Evolutionary conservation across 92 coral and sea anemone genomes (phyloP).

Genomic region (Virgularia gustaviana): DNA sequence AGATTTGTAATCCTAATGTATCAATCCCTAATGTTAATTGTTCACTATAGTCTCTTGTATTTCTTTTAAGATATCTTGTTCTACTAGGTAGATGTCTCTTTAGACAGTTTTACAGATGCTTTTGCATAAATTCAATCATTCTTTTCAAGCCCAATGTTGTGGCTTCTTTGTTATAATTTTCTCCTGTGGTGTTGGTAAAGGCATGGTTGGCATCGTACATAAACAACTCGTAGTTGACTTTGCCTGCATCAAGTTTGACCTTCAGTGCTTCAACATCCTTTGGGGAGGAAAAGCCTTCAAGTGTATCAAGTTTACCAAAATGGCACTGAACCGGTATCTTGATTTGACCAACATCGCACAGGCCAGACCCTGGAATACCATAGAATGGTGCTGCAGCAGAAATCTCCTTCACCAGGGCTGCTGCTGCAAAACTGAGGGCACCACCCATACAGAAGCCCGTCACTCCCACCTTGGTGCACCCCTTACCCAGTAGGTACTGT

Average conservation of each 20-base stretch:
- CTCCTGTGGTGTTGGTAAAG: constrained; percentile 69
- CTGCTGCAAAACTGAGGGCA: constrained; percentile 79
- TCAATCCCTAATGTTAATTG: too few relatives aligned
- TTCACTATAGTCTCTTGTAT: too few relatives aligned
- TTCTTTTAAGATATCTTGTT: too few relatives aligned
- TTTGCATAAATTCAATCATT: constrained; percentile 81
- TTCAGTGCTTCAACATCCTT: constrained; percentile 55
- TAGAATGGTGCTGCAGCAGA: constrained; percentile 97
- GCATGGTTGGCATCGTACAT: constrained; percentile 80
- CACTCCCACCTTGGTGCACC: constrained; percentile 84
- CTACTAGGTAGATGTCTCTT: too few relatives aligned
- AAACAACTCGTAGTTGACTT: constrained; percentile 56
- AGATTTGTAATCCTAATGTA: too few relatives aligned
- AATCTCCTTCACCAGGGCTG: constrained; percentile 76
- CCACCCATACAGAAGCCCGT: constrained; percentile 99
- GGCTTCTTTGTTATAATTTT: constrained; percentile 52
- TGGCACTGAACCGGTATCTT: constrained; percentile 89
- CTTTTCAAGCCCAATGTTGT: constrained; percentile 64
- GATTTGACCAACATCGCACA: constrained; percentile 72
- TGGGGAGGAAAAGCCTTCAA: constrained; percentile 61
- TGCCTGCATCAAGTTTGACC: constrained; percentile 66
- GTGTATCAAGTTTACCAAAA: constrained; percentile 66
- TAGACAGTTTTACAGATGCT: constrained; percentile 54
- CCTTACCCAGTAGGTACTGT: constrained; percentile 64
- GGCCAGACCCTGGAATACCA: constrained; percentile 66